A percentile compares a stretch with the other conserved stretches of the same genome.
Conservation (phyloP, 2,797 vertebrate species). For the Pangasius krempfi region DNA sequence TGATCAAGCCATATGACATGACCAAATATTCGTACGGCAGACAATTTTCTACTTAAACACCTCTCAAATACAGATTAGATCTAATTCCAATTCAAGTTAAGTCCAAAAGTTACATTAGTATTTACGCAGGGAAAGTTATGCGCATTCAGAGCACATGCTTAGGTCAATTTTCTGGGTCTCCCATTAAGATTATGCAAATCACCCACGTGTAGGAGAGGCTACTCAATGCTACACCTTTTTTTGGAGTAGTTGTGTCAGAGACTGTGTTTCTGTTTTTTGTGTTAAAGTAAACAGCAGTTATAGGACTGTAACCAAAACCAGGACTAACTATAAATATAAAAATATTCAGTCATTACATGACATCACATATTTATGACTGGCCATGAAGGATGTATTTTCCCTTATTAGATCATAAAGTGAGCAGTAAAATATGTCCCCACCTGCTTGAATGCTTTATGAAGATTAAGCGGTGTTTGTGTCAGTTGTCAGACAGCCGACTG, state of each 20-base stretch:
- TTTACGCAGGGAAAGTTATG: neutral
- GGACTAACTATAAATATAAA: neutral
- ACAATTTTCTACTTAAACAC: neutral
- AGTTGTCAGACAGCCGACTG: neutral
- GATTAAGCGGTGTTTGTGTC: neutral
- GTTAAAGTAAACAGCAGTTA: neutral
- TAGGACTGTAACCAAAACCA: neutral
- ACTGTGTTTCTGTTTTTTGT: neutral
- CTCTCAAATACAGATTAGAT: neutral
- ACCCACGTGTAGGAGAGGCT: neutral
- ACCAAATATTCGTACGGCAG: neutral
- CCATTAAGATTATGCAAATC: neutral
- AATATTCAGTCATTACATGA: neutral
- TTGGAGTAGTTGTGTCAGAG: neutral
- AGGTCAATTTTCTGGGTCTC: neutral
- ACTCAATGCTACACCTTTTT: neutral
- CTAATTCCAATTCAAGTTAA: neutral
- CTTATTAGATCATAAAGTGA: neutral
- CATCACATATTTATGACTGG: too few relatives aligned
- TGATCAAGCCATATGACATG: neutral
- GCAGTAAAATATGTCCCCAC: neutral
- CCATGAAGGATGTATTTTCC: neutral
- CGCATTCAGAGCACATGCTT: neutral
- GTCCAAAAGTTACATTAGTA: neutral
- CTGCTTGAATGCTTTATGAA: neutral